Evolutionary conservation across 2,888 invertebrate species (phyloP), one percentile per base, ranked within the genome.

Genomic region (Itoplectis maculator): DNA sequence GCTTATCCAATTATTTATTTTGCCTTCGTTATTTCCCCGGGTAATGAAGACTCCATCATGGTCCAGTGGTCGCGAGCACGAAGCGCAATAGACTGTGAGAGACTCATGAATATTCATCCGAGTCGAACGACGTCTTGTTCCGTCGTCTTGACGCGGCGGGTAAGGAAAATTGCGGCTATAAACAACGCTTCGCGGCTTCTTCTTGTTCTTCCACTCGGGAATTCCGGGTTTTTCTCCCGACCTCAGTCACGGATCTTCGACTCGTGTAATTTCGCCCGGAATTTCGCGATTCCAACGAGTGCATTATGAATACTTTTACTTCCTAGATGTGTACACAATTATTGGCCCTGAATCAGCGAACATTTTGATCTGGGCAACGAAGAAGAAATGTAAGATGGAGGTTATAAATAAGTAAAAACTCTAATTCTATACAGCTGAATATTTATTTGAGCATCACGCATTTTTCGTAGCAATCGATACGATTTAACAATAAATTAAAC

Each of bases 101-200:
- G 79, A 69, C 68, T 82, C 79, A 76, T 82, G 76, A 79, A 82
- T 82, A 82, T 82, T 82, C 45, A 82, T 79, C 72, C 61, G 68
- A 79, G 68, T 73, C 73, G 76, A 79, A 82, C 79, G 69, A 35
- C 45, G 47, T 79, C 75, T 70, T 66, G 59, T 77, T 76, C 68
- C 68, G 56, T 70, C 65, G 65, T 63, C 61, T 69, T 61, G 54
- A 47, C 13, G 13, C 51, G 20, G 51, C 18, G 51, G 18, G 9
- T 18, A 51, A 51, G 51, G 51, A 59, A 47, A 47, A 59, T 59
- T 59, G 37, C 59, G n/a, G 29, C 29, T 13, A 35, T 59, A 59
- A 35, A 37, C 74, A 74, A 74, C 82, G 74, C 74, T 79, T 79
- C 29, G 72, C 15, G 72, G 82, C 61, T n/a, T 29, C 59, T 59